phyloP scores from a whole-genome alignment of 2,797 vertebrate species.

The Sciaenops ocellatus region DNA sequence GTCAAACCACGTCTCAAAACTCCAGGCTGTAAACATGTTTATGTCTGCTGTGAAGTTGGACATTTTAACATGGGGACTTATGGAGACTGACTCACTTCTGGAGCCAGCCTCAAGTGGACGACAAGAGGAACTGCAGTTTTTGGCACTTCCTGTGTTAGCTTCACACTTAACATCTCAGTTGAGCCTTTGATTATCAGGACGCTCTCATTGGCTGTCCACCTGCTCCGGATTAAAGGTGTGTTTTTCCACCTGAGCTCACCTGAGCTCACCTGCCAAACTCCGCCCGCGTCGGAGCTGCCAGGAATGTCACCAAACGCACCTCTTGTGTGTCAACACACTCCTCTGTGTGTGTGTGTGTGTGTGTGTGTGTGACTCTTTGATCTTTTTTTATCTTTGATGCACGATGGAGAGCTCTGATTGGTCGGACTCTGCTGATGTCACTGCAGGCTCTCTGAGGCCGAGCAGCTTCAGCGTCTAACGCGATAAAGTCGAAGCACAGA shows the following conservation, averaged over 20 bases:
- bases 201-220: too few species aligned
- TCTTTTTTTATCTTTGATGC: not conserved
- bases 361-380: too few species aligned
- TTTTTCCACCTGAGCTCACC: constrained; percentile 32
- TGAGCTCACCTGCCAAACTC: constrained; percentile 21
- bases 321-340: not conserved
- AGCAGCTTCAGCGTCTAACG: constrained; percentile 31
- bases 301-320: constrained; percentile 10
- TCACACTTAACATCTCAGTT: too few species aligned
- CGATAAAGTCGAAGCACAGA: constrained; percentile 52
- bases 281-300: constrained; percentile 28
- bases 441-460: not conserved
- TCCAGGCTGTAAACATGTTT: too few species aligned
- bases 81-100: too few species aligned
- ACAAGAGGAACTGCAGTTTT: too few species aligned
- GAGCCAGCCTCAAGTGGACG: too few species aligned
- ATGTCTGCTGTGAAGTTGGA: too few species aligned
- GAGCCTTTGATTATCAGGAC: too few species aligned
- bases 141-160: too few species aligned
- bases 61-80: too few species aligned
- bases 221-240: not conserved
- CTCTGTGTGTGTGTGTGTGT: too few species aligned
- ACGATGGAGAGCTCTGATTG: constrained; percentile 8
- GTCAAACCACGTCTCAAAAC: not conserved
- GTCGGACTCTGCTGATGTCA: constrained; percentile 29